These are phyloP conservation scores for Aurelia aurita complex sp. Pacific DNA, from an alignment of 30 jellyfish, hydroid and myxozoan genomes.

Conservation along the genomic window DNA sequence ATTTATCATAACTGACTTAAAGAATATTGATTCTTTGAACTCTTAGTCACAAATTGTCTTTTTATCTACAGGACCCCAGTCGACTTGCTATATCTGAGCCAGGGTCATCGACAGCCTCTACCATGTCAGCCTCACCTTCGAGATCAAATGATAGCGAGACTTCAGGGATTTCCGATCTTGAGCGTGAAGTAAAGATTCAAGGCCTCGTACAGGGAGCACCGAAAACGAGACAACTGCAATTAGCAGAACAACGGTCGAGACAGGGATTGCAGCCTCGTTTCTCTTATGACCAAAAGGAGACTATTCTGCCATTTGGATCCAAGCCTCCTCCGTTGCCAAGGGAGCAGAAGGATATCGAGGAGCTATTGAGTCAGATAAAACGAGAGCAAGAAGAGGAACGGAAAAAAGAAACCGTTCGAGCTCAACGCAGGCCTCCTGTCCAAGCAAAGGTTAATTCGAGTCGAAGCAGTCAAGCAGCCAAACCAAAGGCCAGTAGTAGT, in stretches of 20 bases:
- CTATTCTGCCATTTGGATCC: conserved; percentile 34
- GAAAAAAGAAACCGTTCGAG: conserved; percentile 21
- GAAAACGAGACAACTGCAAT: conserved; percentile 41
- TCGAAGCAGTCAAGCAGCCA: conserved; percentile 7
- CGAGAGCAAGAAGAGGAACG: conserved; percentile 50
- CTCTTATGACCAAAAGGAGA: no score
- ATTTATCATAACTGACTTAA: no score
- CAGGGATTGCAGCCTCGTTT: conserved; percentile 24
- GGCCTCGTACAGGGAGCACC: conserved; percentile 8
- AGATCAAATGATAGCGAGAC: conserved; percentile 11
- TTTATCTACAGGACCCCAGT: neutral
- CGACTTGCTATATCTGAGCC: conserved; percentile 20
- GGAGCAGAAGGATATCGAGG: conserved; percentile 44
- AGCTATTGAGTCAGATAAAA: conserved; percentile 50
- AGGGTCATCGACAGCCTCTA: neutral
- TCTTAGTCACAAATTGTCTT: neutral
- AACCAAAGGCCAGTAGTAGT: neutral
- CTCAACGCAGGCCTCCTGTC: conserved; percentile 37
- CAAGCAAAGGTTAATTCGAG: conserved; percentile 29
- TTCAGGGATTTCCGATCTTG: conserved; percentile 10
- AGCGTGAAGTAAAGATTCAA: conserved; percentile 16
- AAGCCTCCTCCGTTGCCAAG: conserved; percentile 62
- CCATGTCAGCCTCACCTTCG: neutral
- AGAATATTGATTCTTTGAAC: no score
- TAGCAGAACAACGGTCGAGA: conserved; percentile 43